Conservation (phyloP, 2,797 vertebrate species). For the Poecilia velifera region DNA sequence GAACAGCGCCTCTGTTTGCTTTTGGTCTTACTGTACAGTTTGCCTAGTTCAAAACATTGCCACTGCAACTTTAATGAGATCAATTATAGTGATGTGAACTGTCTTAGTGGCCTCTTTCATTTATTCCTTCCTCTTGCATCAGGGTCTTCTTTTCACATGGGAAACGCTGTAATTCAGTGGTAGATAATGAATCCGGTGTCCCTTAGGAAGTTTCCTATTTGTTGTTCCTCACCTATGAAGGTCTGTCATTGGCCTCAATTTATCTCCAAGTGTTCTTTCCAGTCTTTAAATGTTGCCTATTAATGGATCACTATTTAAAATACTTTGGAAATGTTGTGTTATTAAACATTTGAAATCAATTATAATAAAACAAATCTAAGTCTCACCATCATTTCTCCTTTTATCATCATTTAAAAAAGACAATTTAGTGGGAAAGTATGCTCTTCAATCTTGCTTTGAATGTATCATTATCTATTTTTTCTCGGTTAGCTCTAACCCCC, state of each 20-base stretch:
- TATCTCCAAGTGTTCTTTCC: conserved; percentile 21
- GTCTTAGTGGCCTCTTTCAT: conserved; percentile 22
- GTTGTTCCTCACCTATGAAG: conserved; percentile 16
- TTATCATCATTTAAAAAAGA: neutral
- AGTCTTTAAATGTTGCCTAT: conserved; percentile 8
- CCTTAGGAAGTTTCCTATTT: conserved; percentile 31
- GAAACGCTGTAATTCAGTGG: conserved; percentile 44
- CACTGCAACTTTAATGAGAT: conserved; percentile 31
- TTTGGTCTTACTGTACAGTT: conserved; percentile 9
- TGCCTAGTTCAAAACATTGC: conserved; percentile 26
- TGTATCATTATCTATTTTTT: conserved; percentile 14
- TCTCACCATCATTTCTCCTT: neutral
- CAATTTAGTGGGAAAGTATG: neutral
- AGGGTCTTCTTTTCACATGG: conserved; percentile 21
- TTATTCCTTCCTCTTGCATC: conserved; percentile 39
- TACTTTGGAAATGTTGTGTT: neutral
- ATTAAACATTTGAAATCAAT: neutral
- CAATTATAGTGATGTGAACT: conserved; percentile 42
- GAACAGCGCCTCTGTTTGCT: conserved; percentile 52
- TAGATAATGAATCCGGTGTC: conserved; percentile 58
- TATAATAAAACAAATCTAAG: neutral
- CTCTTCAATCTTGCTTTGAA: neutral
- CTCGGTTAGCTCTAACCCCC: conserved; percentile 18
- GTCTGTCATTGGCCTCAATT: conserved; percentile 25
- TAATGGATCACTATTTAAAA: neutral